These are phyloP conservation scores for Prenolepis imparis DNA, from an alignment of 2,888 invertebrate genomes.

Conservation along the genomic window DNA sequence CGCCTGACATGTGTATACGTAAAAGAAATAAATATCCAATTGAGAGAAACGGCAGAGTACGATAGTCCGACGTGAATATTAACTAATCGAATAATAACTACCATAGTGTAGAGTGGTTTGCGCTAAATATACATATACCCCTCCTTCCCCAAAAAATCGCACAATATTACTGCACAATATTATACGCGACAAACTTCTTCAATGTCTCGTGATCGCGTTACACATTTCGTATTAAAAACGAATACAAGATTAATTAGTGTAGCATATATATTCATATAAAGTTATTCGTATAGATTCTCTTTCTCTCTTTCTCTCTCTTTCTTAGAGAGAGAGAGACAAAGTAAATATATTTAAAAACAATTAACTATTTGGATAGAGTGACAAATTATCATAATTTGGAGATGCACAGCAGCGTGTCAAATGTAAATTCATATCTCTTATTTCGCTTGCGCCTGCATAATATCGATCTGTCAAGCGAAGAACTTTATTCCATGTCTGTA, in stretches of 20 bases:
- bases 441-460: conserved; percentile 6
- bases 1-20: not conserved
- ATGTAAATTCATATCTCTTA: not conserved
- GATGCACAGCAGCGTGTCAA: not conserved
- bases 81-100: conserved; percentile 2
- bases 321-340: not conserved
- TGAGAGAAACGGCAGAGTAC: not conserved
- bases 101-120: conserved; percentile 50
- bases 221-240: conserved; percentile 19
- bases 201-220: conserved; percentile 3
- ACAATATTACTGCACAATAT: conserved; percentile 68
- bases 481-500: not conserved
- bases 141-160: conserved; percentile 32
- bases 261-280: not conserved
- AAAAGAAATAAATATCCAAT: not conserved
- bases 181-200: conserved; percentile 32
- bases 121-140: conserved; percentile 58
- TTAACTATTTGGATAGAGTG: not conserved
- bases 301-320: not conserved
- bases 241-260: conserved; percentile 4
- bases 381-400: not conserved
- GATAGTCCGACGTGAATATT: conserved; percentile 15
- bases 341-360: conserved; percentile 3
- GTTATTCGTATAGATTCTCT: conserved; percentile 4
- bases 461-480: conserved; percentile 31